Evolutionary conservation across 2,888 invertebrate genomes (phyloP).

Genomic region (Automeris io): DNA sequence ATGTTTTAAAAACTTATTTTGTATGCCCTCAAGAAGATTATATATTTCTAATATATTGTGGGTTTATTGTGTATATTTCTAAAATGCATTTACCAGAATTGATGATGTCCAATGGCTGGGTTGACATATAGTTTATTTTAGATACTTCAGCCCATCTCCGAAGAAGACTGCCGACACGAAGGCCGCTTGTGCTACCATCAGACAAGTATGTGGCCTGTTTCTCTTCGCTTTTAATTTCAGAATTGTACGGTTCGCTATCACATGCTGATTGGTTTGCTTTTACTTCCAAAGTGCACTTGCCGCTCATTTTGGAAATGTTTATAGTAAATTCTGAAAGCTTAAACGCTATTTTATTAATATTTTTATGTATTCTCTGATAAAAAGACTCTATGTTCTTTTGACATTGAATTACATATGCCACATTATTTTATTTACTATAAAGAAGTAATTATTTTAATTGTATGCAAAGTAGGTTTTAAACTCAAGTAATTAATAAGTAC

Average conservation of each 20-base stretch:
- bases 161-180: constrained; percentile 32
- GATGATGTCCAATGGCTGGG: constrained; percentile 22
- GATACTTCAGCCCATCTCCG: constrained; percentile 41
- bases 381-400: too few relatives aligned
- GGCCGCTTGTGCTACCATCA: constrained; percentile 11
- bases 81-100: constrained; percentile 23
- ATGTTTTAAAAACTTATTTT: too few relatives aligned
- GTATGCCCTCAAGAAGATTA: too few relatives aligned
- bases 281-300: background rate
- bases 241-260: background rate
- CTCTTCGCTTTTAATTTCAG: background rate
- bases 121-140: constrained; percentile 41
- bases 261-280: background rate
- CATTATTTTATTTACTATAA: too few relatives aligned
- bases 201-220: background rate
- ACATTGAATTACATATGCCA: too few relatives aligned
- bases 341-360: too few relatives aligned
- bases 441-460: too few relatives aligned
- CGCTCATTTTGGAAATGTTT: constrained; percentile 14
- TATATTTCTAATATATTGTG: too few relatives aligned
- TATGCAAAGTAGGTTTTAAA: too few relatives aligned
- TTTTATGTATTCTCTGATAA: too few relatives aligned
- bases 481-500: too few relatives aligned
- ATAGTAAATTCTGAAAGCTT: too few relatives aligned
- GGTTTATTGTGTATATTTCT: background rate